Percentiles rank a stretch among this genome's conserved stretches.
Evolutionary conservation across 2,888 invertebrate genomes (phyloP).

Genomic region (Callyntrura sp.): DNA sequence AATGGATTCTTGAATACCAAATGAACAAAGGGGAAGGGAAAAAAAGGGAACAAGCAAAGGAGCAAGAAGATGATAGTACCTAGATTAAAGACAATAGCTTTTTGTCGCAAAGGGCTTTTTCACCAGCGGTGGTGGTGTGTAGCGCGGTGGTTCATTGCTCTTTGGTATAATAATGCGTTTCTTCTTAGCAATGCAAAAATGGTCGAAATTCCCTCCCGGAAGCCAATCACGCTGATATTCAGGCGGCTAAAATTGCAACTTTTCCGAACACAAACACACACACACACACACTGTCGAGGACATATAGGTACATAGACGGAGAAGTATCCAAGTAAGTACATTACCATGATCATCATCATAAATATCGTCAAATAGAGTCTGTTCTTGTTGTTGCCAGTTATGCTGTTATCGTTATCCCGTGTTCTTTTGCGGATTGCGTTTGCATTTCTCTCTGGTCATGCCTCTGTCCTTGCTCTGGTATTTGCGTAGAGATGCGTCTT

Average conservation of each 20-base stretch:
- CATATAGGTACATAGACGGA: no score
- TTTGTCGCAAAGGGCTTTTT: neutral
- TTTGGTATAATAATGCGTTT: no score
- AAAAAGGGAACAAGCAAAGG: neutral
- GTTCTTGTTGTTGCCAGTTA: neutral
- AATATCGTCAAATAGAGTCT: neutral
- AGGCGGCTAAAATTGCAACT: neutral
- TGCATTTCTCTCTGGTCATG: conserved; percentile 27
- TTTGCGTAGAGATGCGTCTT: conserved; percentile 56
- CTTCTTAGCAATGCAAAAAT: no score
- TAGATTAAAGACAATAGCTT: neutral
- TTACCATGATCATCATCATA: conserved; percentile 3
- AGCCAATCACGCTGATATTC: conserved; percentile 16
- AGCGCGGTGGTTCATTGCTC: neutral
- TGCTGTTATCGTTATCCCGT: neutral
- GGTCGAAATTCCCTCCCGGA: neutral
- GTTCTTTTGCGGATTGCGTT: conserved; percentile 3
- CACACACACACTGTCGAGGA: neutral
- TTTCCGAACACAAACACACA: neutral
- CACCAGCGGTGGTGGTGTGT: neutral
- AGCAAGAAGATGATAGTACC: no score
- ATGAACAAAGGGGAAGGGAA: neutral
- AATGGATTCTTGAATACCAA: conserved; percentile 28
- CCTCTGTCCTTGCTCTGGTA: conserved; percentile 52
- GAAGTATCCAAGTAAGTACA: no score